phyloP scores from a whole-genome alignment of 2,113 vertebrate genomes.

The Gasterosteus aculeatus region DNA sequence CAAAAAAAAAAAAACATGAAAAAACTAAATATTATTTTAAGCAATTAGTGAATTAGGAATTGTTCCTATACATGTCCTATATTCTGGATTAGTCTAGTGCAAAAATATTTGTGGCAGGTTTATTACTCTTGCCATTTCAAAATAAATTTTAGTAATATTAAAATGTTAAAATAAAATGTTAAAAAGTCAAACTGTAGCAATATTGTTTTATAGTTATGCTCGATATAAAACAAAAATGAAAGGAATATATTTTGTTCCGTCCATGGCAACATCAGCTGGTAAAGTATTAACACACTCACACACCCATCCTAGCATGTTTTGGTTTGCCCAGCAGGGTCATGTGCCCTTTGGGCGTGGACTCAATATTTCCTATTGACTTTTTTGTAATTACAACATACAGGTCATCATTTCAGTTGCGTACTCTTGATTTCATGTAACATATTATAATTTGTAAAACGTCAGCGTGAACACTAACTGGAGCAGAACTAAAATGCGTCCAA shows the following conservation, averaged over 20 bases:
- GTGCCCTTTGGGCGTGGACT: not conserved
- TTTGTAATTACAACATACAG: not conserved
- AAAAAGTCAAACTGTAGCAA: not conserved
- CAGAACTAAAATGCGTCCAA: not conserved
- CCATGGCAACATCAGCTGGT: not conserved
- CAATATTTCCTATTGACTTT: not conserved
- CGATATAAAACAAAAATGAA: not conserved
- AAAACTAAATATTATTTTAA: no score
- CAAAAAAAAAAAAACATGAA: no score
- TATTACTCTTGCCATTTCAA: not conserved
- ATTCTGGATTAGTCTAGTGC: not conserved
- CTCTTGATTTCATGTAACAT: not conserved
- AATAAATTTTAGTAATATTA: not conserved
- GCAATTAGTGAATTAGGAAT: not conserved
- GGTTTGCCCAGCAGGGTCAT: not conserved
- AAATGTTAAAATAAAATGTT: not conserved
- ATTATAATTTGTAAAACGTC: not conserved
- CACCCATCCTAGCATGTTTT: not conserved
- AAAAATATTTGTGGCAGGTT: not conserved
- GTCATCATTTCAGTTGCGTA: not conserved
- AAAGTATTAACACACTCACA: not conserved
- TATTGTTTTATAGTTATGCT: not conserved
- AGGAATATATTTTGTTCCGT: not conserved
- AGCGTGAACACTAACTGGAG: not conserved
- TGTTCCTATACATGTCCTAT: not conserved